These are phyloP conservation scores for Melospiza melodia DNA, from an alignment of 2,113 vertebrate genomes.

Conservation along the genomic window DNA sequence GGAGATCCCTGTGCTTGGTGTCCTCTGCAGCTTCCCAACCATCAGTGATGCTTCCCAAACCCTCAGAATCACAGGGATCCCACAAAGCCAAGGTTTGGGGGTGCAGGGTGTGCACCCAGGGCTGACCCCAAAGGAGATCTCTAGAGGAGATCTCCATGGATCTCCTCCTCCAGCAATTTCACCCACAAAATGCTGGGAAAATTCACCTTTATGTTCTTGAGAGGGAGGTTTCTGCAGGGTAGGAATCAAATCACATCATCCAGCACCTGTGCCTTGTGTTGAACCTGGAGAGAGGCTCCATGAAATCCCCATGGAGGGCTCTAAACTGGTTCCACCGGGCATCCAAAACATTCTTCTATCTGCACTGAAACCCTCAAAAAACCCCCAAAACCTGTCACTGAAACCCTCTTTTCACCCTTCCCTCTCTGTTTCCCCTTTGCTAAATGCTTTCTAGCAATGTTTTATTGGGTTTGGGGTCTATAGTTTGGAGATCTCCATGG, in stretches of 20 bases:
- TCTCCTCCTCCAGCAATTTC: not conserved
- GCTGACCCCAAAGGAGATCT: not conserved
- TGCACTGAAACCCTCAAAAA: too few species aligned
- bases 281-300: fast-evolving
- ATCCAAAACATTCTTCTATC: too few species aligned
- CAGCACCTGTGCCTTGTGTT: fast-evolving
- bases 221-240: not conserved
- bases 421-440: too few species aligned
- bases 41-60: fast-evolving
- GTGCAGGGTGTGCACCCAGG: not conserved
- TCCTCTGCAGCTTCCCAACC: not conserved
- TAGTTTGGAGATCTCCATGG: too few species aligned
- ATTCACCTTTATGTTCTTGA: not conserved
- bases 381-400: too few species aligned
- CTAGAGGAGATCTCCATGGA: not conserved
- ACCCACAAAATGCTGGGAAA: not conserved
- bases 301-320: fast-evolving
- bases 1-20: not conserved
- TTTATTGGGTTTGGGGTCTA: too few species aligned
- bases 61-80: not conserved
- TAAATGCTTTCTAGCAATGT: too few species aligned
- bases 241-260: not conserved
- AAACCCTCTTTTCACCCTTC: too few species aligned
- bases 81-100: not conserved
- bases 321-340: not conserved